Conservation (phyloP, 92 coral and sea anemone species). For the Hydrozoanthus gracilis region DNA sequence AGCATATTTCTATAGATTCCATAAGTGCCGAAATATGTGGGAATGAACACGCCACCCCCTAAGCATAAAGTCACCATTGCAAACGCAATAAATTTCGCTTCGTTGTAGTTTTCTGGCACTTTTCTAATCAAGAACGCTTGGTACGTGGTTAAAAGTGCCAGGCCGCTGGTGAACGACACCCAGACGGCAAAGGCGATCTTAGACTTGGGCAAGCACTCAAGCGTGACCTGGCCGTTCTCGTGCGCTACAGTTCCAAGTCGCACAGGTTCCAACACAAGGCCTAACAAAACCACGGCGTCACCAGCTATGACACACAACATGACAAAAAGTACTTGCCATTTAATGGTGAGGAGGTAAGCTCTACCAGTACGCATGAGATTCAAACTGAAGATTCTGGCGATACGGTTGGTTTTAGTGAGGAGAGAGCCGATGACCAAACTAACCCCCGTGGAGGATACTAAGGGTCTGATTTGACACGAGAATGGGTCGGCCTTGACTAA, state of each 20-base stretch:
- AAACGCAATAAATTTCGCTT: conserved; percentile 88
- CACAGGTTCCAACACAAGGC: conserved; percentile 65
- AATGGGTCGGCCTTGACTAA: conserved; percentile 53
- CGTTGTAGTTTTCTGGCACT: conserved; percentile 93
- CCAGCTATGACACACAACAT: conserved; percentile 58
- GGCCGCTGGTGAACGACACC: conserved; percentile 74
- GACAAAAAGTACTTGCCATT: conserved; percentile 72
- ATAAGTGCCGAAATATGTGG: conserved; percentile 70
- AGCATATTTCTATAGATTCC: conserved; percentile 75
- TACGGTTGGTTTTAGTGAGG: conserved; percentile 83
- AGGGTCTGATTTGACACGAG: conserved; percentile 65
- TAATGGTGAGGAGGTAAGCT: conserved; percentile 62
- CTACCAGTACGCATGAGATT: conserved; percentile 82
- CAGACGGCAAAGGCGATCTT: conserved; percentile 67
- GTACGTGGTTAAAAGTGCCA: conserved; percentile 79
- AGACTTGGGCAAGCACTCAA: conserved; percentile 63
- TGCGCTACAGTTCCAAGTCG: conserved; percentile 51
- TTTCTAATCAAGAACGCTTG: conserved; percentile 92
- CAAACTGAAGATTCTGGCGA: conserved; percentile 82
- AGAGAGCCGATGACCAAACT: conserved; percentile 76
- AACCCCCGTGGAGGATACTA: conserved; percentile 67
- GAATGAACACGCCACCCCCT: conserved; percentile 67
- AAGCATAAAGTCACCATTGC: conserved; percentile 86
- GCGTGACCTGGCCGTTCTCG: conserved; percentile 48
- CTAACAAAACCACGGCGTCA: conserved; percentile 50